phyloP scores from a whole-genome alignment of 2,888 invertebrate genomes.

The Gymnoscelis rufifasciata region DNA sequence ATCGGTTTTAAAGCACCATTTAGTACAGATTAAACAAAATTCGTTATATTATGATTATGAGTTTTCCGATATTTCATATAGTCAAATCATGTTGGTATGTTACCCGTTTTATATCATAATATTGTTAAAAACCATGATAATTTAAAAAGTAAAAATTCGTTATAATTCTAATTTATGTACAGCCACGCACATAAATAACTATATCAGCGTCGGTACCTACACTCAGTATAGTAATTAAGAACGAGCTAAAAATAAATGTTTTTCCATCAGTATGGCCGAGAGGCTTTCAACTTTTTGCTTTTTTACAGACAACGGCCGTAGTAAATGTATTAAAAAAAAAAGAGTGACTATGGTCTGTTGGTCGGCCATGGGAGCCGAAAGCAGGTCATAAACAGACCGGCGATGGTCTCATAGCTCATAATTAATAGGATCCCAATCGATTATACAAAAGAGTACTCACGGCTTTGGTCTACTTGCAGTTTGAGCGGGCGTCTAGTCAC shows the following conservation, averaged over 20 bases:
- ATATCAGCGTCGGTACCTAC: too few relatives aligned
- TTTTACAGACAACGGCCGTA: conserved; percentile 55
- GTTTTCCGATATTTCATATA: too few relatives aligned
- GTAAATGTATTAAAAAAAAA: conserved; percentile 61
- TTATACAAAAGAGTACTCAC: conserved; percentile 10
- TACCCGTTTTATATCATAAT: too few relatives aligned
- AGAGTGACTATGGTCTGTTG: conserved; percentile 35
- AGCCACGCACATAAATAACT: too few relatives aligned
- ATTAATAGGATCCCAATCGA: conserved; percentile 27
- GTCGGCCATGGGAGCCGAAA: conserved; percentile 55
- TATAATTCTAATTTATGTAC: too few relatives aligned
- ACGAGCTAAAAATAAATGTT: conserved; percentile 26
- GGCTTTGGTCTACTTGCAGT: background rate
- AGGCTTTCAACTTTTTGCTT: conserved; percentile 38
- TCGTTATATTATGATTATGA: too few relatives aligned
- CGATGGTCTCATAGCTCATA: conserved; percentile 27
- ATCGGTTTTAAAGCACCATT: too few relatives aligned
- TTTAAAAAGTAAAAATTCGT: too few relatives aligned
- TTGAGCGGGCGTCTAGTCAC: too few relatives aligned
- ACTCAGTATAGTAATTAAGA: conserved; percentile 20
- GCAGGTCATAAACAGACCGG: conserved; percentile 60
- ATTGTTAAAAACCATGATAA: too few relatives aligned
- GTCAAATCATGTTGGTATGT: too few relatives aligned
- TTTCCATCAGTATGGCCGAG: conserved; percentile 28
- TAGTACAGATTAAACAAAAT: too few relatives aligned